Evolutionary conservation across 2,888 invertebrate species (phyloP), one percentile per base, ranked within the genome.

Genomic region (Platycnemis pennipes): DNA sequence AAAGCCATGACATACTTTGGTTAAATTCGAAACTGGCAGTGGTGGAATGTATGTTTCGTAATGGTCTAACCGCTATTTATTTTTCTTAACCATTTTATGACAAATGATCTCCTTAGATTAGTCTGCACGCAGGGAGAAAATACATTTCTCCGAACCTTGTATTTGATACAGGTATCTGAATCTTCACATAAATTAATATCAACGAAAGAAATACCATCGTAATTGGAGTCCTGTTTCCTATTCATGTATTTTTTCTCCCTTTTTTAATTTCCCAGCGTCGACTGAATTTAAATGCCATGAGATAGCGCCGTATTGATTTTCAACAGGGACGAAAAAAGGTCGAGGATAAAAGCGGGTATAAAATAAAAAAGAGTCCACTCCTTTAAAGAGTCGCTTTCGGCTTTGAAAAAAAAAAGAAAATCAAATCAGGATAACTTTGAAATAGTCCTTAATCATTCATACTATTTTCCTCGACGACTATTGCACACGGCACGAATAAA

Each of bases 381-480:
- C 63, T 63, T 63, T 63, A 63, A 63, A 63, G 63, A 63, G 63
- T 63, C 63, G 63, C 63, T 63, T 63, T 63, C n/a, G 63, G 63
- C 63, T 63, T 63, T 26, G 26, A 63, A 26, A n/a, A 63, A 63
- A 63, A 63, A 63, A 63, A 63, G 63, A 63, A 63, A 26, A 63
- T 26, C 63, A 63, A 63, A 63, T 63, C 63, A 63, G 63, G 63
- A 63, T 63, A 63, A 63, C 63, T 63, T 63, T 63, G 63, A 63
- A 63, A 63, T 22, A 63, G 63, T 63, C 63, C 63, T 63, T 63
- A 22, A 63, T 63, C 63, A 63, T 63, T 63, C 63, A 63, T 63
- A 63, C 63, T 63, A 26, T 63, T 63, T 49, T 63, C n/a, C 63
- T 63, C 63, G 26, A 63, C 63, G 63, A 63, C 63, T 63, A n/a